Evolutionary conservation across 2,888 invertebrate species (phyloP).

Genomic region (Catonia carolina): DNA sequence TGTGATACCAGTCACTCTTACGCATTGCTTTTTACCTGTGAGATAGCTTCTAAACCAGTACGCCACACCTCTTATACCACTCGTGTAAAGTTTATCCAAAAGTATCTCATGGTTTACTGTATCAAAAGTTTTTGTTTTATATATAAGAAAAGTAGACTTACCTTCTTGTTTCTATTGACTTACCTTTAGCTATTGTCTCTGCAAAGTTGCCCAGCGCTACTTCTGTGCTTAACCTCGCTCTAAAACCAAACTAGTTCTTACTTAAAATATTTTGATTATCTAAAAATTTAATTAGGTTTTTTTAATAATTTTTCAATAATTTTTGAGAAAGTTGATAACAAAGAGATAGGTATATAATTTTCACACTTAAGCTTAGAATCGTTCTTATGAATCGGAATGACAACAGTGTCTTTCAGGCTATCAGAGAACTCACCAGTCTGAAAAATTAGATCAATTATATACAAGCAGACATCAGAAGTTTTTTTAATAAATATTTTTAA

Average conservation of each 20-base stretch:
- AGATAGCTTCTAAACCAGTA: background rate
- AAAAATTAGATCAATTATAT: too few species aligned
- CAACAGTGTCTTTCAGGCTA: constrained; percentile 16
- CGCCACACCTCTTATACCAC: background rate
- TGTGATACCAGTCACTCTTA: background rate
- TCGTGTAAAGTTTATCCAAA: background rate
- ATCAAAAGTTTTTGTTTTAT: constrained; percentile 14
- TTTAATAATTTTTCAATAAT: constrained; percentile 15
- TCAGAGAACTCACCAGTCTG: too few species aligned
- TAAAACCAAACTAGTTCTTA: constrained; percentile 1
- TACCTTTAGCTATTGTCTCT: too few species aligned
- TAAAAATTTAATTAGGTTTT: background rate
- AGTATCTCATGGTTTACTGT: constrained; percentile 9
- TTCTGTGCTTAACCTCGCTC: background rate
- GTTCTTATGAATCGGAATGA: constrained; percentile 20
- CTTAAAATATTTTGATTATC: background rate
- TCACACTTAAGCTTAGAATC: constrained; percentile 1
- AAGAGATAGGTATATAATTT: constrained; percentile 21
- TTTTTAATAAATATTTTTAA: too few species aligned
- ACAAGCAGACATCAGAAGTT: too few species aligned
- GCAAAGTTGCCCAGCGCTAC: too few species aligned
- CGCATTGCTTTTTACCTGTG: background rate
- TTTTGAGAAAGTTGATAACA: constrained; percentile 22
- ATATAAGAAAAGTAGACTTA: background rate
- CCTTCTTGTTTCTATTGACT: too few species aligned